Base-by-base conservation (phyloP, 2,797 vertebrate species). In the Trichosurus vulpecula region DNA sequence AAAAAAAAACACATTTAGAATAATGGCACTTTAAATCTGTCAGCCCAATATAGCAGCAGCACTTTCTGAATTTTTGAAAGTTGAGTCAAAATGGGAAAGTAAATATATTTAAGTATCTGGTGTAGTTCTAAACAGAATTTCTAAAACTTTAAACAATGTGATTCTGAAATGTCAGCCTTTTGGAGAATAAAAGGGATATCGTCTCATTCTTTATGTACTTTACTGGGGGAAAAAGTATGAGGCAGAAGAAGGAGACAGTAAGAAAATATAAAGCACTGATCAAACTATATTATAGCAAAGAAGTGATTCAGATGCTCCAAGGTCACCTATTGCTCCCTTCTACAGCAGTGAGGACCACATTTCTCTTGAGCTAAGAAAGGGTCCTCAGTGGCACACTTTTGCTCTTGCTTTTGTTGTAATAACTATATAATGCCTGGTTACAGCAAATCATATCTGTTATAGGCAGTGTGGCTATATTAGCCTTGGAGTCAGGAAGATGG, bases 51-150 rank as follows among this genome's bases (percentile, higher is more conserved):
- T 57, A 1, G 10, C 52, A 95, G 3, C 0, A 90, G 5, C 25
- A 47, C 30, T 6, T 0, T n/a, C 6, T 31, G 89, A 93, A 53
- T 92, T 6, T 95, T 96, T 93, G 6, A 94, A 61, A 96, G 95
- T 41, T 58, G n/a, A 51, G 57, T 51, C 22, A 93, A 53, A 97
- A 0, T 54, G 53, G 94, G 52, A 93, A 95, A 61, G 11, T 27
- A 27, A 2, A 61, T 41, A 47, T 89, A 41, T 8, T 51, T 95
- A 22, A 22, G 1, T 4, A 31, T 22, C n/a, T 74, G n/a, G n/a
- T 41, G 22, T 16, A 25, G n/a, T 74, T 74, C 66, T 87, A 87
- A 87, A 87, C 41, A 87, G 41, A 87, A 47, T 87, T 87, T 87
- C 41, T 87, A 87, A 51, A 51, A 51, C 74, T 87, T 41, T 87